Base-by-base conservation (phyloP, 2,797 vertebrate genomes). In the Hippopotamyrus pictus region DNA sequence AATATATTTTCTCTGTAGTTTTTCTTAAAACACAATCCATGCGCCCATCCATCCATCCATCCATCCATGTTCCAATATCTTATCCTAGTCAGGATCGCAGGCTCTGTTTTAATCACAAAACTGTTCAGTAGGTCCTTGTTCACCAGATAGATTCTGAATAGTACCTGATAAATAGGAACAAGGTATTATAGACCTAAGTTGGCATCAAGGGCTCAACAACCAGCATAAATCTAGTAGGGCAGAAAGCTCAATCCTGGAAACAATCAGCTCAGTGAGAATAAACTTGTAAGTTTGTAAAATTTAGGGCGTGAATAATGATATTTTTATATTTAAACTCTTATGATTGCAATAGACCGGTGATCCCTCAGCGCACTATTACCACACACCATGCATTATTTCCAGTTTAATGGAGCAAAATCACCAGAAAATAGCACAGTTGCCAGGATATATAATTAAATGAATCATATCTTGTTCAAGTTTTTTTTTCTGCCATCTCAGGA, bases 1-100 rank as follows among this genome's bases (percentile, higher is more conserved):
- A 93, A 91, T 95, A 95, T 95, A 33, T 95, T 95, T 96, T 95
- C 95, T 96, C 95, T 25, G 87, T 94, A 94, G 95, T 94, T 65
- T 22, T 62, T 65, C 94, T 92, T 69, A 94, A 92, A 96, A 95
- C 95, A 95, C 95, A 95, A 95, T 94, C 90, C 92, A 29, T 94
- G 90, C 91, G 1, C 22, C 62, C 11, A 37, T 73, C 29, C 65
- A 69, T 12, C 62, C 25, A 29, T 65, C 59, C 22, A 65, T 65
- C 65, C 29, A 73, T 17, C 29, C 65, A 73, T 12, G 29, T 14
- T 73, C 65, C 29, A 73, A 73, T 1, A 14, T 73, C 65, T 17
- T 73, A 73, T 73, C 65, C 65, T 37, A 12, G 5, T 73, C 65
- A 37, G 29, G 65, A 37, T 73, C 0, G 12, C 65, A 73, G 65